Percentiles rank a stretch among this genome's conserved stretches.
phyloP scores from a whole-genome alignment of 2,113 vertebrate species.

The Rhinichthys klamathensis region DNA sequence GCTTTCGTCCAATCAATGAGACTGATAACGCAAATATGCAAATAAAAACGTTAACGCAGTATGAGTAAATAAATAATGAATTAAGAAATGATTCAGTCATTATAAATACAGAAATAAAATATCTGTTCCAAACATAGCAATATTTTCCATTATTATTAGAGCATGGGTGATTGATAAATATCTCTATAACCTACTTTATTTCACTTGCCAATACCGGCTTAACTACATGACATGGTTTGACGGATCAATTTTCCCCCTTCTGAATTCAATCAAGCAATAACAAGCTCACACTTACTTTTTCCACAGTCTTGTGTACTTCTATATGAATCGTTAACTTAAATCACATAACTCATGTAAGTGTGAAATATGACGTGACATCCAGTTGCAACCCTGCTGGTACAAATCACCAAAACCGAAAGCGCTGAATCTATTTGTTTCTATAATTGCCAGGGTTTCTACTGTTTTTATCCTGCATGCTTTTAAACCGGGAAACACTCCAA shows the following conservation, averaged over 20 bases:
- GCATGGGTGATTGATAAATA: too few species aligned
- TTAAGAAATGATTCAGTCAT: too few species aligned
- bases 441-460: neutral
- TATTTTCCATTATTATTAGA: too few species aligned
- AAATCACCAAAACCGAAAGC: conserved; percentile 2
- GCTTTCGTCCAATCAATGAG: too few species aligned
- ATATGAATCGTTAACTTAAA: neutral
- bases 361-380: neutral
- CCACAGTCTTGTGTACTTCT: neutral
- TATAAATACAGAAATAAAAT: too few species aligned
- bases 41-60: too few species aligned
- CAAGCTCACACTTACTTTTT: neutral
- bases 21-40: too few species aligned
- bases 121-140: too few species aligned
- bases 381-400: neutral
- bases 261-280: neutral
- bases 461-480: neutral
- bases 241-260: neutral
- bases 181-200: too few species aligned
- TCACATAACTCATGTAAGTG: neutral
- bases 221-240: neutral
- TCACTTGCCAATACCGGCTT: neutral
- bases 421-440: conserved; percentile 52
- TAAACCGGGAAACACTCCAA: conserved; percentile 34
- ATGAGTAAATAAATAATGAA: too few species aligned